Percentiles rank a stretch among this genome's conserved stretches.
Conservation (phyloP, 1,140 invertebrate species). For the Argopecten irradians region DNA sequence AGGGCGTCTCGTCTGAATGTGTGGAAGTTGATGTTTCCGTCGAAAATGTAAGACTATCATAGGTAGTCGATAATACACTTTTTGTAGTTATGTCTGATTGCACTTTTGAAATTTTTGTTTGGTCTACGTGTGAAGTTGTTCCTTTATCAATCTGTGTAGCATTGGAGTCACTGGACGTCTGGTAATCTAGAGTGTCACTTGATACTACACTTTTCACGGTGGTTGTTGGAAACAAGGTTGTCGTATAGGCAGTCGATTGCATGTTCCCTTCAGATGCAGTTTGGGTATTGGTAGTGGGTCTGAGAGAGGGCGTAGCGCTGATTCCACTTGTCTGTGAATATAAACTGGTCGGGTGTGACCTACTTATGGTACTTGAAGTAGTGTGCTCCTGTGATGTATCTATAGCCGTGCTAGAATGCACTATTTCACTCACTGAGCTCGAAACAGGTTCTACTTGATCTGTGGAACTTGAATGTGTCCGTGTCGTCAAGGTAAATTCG, state of each 20-base stretch:
- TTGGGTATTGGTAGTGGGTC: not conserved
- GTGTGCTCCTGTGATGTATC: not conserved
- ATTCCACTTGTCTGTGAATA: not conserved
- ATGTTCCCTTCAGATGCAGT: no score
- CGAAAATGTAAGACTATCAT: not conserved
- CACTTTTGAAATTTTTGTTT: no score
- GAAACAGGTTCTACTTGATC: not conserved
- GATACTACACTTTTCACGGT: no score
- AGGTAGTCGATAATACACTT: no score
- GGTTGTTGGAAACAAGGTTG: no score
- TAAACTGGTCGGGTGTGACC: not conserved
- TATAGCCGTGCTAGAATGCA: not conserved
- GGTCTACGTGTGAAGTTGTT: no score
- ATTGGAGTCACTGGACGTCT: not conserved
- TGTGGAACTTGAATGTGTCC: not conserved
- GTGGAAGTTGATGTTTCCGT: not conserved
- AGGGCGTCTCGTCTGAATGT: not conserved
- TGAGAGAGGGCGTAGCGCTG: not conserved
- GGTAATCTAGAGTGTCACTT: not conserved
- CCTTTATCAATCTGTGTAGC: no score
- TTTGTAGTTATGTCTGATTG: no score
- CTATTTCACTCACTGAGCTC: not conserved
- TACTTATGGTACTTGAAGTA: not conserved
- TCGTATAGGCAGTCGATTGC: no score
- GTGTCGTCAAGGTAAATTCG: not conserved